Evolutionary conservation across 2,888 invertebrate genomes (phyloP).

Genomic region (Diplazon laetatorius): DNA sequence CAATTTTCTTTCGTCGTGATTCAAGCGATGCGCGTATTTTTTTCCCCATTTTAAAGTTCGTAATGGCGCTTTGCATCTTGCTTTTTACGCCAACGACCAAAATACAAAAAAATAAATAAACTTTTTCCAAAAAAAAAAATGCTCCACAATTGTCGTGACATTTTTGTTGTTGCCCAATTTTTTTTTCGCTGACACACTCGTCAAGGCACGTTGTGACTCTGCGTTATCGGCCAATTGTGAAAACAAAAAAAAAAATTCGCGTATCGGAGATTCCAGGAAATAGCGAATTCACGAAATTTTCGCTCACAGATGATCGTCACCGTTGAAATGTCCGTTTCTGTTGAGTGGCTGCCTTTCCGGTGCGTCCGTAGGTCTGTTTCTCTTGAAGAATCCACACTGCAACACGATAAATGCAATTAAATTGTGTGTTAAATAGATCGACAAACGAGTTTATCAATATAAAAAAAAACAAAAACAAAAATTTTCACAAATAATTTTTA

Average conservation of each 20-base stretch:
- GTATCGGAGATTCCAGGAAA: slow-evolving; percentile 4
- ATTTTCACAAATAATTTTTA: too few species aligned
- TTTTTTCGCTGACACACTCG: slow-evolving; percentile 39
- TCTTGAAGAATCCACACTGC: slow-evolving; percentile 96
- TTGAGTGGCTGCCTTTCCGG: slow-evolving; percentile 93
- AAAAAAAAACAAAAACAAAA: too few species aligned
- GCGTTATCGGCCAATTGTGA: slow-evolving; percentile 34
- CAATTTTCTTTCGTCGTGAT: slow-evolving; percentile 28
- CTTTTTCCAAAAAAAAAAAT: slow-evolving; percentile 7
- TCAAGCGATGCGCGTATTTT: slow-evolving; percentile 25
- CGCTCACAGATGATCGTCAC: slow-evolving; percentile 71
- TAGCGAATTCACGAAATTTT: background rate
- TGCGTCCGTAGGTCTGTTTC: slow-evolving; percentile 92
- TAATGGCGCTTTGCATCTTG: slow-evolving; percentile 20
- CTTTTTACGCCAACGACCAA: too few species aligned
- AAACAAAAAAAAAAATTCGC: too few species aligned
- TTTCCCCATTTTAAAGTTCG: slow-evolving; percentile 12
- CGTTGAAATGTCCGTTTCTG: slow-evolving; percentile 86
- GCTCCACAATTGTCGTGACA: slow-evolving; percentile 27
- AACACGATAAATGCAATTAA: too few species aligned
- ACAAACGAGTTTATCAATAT: too few species aligned
- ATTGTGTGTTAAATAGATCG: too few species aligned
- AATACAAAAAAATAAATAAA: too few species aligned
- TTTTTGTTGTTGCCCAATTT: slow-evolving; percentile 24
- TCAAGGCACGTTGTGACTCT: slow-evolving; percentile 63